Evolutionary conservation across 2,797 vertebrate genomes (phyloP).

Genomic region (Sandelia bainsii): DNA sequence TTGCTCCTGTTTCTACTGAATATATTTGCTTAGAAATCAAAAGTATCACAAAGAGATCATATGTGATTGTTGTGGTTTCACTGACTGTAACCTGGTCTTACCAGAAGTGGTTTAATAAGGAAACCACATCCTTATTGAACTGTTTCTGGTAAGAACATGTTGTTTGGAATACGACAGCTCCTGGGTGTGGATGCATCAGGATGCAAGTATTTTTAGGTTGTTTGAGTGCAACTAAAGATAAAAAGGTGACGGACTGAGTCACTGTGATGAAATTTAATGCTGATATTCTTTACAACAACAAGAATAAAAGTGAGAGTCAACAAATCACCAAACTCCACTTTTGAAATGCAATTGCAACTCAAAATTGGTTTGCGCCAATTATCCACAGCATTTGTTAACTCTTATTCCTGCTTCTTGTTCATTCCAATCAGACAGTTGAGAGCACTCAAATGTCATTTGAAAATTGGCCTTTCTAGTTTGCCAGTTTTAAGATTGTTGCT

Average conservation of each 20-base stretch:
- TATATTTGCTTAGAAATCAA: constrained; percentile 21
- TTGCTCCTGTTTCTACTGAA: constrained; percentile 22
- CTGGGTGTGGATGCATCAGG: not conserved
- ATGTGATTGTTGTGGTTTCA: too few species aligned
- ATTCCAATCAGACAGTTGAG: constrained; percentile 28
- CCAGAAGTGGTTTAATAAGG: constrained; percentile 13
- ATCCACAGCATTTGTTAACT: constrained; percentile 34
- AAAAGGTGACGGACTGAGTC: not conserved
- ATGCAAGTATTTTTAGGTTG: not conserved
- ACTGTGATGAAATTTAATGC: not conserved
- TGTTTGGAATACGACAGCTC: not conserved
- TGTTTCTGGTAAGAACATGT: not conserved
- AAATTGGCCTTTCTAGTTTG: constrained; percentile 34
- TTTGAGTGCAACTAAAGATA: not conserved
- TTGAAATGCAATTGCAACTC: constrained; percentile 35
- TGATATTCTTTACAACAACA: not conserved
- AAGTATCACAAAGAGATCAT: constrained; percentile 18
- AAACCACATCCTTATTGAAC: constrained; percentile 21
- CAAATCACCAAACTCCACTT: constrained; percentile 21
- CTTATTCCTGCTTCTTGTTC: constrained; percentile 20
- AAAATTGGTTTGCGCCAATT: constrained; percentile 35
- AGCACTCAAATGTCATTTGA: constrained; percentile 34
- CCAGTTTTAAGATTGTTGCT: constrained; percentile 30
- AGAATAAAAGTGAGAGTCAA: not conserved
- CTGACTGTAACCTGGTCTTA: constrained; percentile 2